phyloP scores from a whole-genome alignment of 1,140 invertebrate genomes.

The Drosophila quadrilineata region DNA sequence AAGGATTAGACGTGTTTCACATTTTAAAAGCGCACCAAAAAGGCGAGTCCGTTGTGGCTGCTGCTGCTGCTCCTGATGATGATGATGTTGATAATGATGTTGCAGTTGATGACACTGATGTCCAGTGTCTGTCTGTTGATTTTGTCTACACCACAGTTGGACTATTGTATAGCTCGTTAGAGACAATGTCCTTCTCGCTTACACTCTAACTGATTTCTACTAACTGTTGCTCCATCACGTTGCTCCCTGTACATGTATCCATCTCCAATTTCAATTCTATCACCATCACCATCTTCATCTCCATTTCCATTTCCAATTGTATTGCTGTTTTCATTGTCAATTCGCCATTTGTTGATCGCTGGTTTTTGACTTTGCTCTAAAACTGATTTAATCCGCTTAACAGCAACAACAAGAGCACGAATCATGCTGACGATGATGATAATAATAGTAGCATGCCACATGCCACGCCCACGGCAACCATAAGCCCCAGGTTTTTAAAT shows the following conservation, averaged over 20 bases:
- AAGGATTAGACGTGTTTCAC: slow-evolving; percentile 80
- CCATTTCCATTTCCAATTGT: no score
- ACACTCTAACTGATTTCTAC: no score
- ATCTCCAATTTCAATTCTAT: not conserved
- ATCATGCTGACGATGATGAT: not conserved
- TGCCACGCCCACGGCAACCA: not conserved
- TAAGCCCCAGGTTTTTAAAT: slow-evolving; percentile 45
- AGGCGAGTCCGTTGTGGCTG: slow-evolving; percentile 11
- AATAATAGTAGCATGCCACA: not conserved
- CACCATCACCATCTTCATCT: no score
- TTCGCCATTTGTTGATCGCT: slow-evolving; percentile 43
- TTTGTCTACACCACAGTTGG: slow-evolving; percentile 48
- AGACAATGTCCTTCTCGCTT: not conserved
- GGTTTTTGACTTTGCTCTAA: slow-evolving; percentile 54
- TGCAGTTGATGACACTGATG: slow-evolving; percentile 7
- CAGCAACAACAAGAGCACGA: slow-evolving; percentile 2
- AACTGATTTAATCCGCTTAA: slow-evolving; percentile 72
- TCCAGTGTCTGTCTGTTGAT: slow-evolving; percentile 15
- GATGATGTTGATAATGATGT: slow-evolving; percentile 4
- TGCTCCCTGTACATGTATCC: not conserved
- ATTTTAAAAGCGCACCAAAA: slow-evolving; percentile 60
- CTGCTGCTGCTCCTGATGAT: slow-evolving; percentile 15
- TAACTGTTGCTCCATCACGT: not conserved
- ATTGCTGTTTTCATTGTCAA: not conserved
- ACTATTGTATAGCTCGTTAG: slow-evolving; percentile 53